phyloP scores from a whole-genome alignment of 2,797 vertebrate genomes.

The Pangasius sanitwongsei region DNA sequence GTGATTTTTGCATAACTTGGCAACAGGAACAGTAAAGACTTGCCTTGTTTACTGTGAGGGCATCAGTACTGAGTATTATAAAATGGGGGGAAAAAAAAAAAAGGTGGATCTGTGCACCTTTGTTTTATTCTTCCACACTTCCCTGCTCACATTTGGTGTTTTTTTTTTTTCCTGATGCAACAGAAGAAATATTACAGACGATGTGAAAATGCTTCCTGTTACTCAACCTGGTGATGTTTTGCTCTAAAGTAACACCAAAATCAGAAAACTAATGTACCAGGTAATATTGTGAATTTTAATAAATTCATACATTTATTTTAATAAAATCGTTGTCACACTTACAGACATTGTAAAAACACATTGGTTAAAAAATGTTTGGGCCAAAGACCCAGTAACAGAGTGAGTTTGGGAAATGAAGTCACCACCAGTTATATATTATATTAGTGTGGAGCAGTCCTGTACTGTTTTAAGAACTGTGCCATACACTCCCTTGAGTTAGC shows the following conservation, averaged over 20 bases:
- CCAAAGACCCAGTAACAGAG: too few species aligned
- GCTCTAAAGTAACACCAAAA: background rate
- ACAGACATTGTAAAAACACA: too few species aligned
- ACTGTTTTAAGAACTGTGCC: too few species aligned
- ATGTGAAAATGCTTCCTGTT: background rate
- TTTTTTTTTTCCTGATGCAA: background rate
- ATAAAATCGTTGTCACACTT: too few species aligned
- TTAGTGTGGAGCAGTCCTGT: too few species aligned
- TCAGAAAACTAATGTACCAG: background rate
- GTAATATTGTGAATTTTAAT: background rate
- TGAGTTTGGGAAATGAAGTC: background rate
- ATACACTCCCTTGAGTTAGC: too few species aligned
- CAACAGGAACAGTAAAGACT: background rate
- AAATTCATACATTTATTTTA: background rate
- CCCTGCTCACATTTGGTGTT: too few species aligned
- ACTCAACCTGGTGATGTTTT: background rate
- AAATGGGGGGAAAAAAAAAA: background rate
- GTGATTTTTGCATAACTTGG: too few species aligned
- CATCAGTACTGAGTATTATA: background rate
- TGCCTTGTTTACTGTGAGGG: background rate
- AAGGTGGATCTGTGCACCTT: too few species aligned
- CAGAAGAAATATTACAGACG: background rate
- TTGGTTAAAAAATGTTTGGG: too few species aligned
- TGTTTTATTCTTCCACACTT: background rate
- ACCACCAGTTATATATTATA: too few species aligned